phyloP scores from a whole-genome alignment of 2,888 invertebrate genomes.

The Eristalis tenax region DNA sequence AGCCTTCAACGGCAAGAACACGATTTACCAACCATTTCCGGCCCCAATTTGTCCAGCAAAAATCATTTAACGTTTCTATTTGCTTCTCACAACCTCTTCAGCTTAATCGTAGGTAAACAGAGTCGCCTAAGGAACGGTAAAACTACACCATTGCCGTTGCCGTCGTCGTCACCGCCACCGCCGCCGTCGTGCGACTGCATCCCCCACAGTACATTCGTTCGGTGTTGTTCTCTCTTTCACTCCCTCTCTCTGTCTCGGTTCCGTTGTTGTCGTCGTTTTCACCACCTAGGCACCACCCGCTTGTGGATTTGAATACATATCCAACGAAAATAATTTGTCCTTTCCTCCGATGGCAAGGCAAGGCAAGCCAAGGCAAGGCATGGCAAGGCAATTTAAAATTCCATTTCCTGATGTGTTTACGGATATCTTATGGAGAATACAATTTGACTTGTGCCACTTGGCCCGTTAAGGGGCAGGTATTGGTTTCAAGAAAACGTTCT shows the following conservation, averaged over 20 bases:
- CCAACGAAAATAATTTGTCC: slow-evolving; percentile 11
- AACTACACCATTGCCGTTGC: background rate
- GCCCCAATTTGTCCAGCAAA: slow-evolving; percentile 9
- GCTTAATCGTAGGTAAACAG: slow-evolving; percentile 11
- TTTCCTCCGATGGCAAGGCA: background rate
- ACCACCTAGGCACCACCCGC: background rate
- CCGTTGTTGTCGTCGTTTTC: background rate
- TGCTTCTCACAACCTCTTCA: background rate
- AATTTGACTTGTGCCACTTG: slow-evolving; percentile 9
- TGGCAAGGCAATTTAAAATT: slow-evolving; percentile 15
- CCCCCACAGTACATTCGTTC: background rate
- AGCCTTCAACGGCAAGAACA: background rate
- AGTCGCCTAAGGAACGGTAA: background rate
- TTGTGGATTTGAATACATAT: slow-evolving; percentile 2
- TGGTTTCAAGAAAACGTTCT: slow-evolving; percentile 7
- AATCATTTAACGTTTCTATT: slow-evolving; percentile 1
- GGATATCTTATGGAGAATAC: slow-evolving; percentile 7
- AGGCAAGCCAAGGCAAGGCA: background rate
- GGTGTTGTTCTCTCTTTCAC: background rate
- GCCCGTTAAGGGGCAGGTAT: background rate
- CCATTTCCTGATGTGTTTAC: slow-evolving; percentile 29
- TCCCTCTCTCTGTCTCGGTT: background rate
- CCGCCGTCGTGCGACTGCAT: background rate
- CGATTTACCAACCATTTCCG: slow-evolving; percentile 2
- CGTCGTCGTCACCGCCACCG: background rate